These are phyloP conservation scores for Leptinotarsa juncta DNA, from an alignment of 2,888 invertebrate species.

Conservation along the genomic window DNA sequence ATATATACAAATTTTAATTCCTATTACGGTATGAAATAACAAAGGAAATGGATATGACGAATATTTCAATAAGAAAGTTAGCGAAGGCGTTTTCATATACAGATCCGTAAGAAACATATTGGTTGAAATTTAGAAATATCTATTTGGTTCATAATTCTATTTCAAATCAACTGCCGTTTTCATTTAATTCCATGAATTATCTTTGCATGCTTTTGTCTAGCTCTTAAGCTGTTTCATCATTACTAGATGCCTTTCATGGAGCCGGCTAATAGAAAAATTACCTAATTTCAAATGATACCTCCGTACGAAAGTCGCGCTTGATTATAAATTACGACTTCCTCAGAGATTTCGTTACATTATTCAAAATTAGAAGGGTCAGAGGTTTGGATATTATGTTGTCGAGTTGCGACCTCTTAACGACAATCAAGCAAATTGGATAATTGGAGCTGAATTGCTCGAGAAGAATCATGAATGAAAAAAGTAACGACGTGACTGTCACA, in stretches of 20 bases:
- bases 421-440: conserved; percentile 58
- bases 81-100: too few relatives aligned
- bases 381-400: conserved; percentile 28
- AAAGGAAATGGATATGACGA: too few relatives aligned
- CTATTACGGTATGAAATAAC: too few relatives aligned
- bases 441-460: conserved; percentile 42
- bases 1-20: too few relatives aligned
- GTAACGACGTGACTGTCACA: conserved; percentile 9
- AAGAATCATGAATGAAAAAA: conserved; percentile 20
- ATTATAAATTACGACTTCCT: conserved; percentile 16
- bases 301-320: conserved; percentile 4
- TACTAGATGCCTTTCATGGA: background rate
- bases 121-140: too few relatives aligned
- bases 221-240: background rate
- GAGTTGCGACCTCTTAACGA: conserved; percentile 49
- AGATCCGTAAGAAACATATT: too few relatives aligned
- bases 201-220: background rate
- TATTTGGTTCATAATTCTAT: too few relatives aligned
- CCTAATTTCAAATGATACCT: conserved; percentile 10
- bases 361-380: conserved; percentile 40
- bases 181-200: background rate
- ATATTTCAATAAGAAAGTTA: too few relatives aligned
- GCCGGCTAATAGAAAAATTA: background rate
- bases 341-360: conserved; percentile 23
- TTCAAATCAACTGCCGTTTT: too few relatives aligned